These are phyloP conservation scores for Orchestia grillus DNA, from an alignment of 1,140 invertebrate genomes.

Conservation along the genomic window DNA sequence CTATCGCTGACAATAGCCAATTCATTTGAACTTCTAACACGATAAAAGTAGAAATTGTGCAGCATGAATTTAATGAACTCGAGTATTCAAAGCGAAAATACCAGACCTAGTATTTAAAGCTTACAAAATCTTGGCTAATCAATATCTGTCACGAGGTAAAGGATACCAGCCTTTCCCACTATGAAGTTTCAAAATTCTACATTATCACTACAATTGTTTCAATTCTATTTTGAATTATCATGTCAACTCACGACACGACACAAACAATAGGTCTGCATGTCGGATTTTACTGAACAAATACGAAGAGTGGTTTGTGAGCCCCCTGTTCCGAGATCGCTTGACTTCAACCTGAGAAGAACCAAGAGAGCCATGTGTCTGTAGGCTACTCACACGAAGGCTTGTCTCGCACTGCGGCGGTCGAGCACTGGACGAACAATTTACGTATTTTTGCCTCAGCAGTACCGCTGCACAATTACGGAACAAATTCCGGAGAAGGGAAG, in stretches of 20 bases:
- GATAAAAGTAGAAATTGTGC: too few relatives aligned
- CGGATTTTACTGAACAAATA: background rate
- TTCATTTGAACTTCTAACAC: too few relatives aligned
- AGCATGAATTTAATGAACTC: too few relatives aligned
- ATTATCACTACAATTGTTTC: background rate
- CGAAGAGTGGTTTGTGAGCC: background rate
- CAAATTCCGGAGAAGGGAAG: conserved; percentile 22
- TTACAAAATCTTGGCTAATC: background rate
- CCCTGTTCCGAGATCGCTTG: background rate
- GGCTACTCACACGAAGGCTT: background rate
- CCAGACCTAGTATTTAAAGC: background rate
- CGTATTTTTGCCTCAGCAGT: background rate
- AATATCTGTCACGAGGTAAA: background rate
- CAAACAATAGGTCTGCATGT: background rate
- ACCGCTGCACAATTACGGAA: conserved; percentile 13
- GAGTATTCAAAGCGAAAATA: background rate
- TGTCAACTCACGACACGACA: background rate
- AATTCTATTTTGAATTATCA: background rate
- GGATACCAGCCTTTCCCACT: background rate
- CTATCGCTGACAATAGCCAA: too few relatives aligned
- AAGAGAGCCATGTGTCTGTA: background rate
- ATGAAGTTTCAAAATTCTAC: background rate
- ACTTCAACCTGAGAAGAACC: background rate
- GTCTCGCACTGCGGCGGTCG: background rate
- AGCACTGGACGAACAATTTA: background rate